phyloP scores from a whole-genome alignment of 2,113 vertebrate genomes.

The Pomatorhinus ruficollis region DNA sequence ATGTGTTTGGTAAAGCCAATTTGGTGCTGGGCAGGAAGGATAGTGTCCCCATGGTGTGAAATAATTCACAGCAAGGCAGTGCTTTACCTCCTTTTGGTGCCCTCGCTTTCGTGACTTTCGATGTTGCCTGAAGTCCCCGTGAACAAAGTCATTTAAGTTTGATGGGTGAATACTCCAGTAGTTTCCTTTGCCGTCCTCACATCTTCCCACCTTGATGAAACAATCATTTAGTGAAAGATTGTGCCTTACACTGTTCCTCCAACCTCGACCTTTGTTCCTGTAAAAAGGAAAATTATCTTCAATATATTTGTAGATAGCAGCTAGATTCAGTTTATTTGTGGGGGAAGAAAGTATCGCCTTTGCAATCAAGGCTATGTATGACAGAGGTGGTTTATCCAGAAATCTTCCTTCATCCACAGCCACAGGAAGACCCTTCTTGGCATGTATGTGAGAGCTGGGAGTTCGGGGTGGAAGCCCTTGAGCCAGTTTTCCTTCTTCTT shows the following conservation, averaged over 20 bases:
- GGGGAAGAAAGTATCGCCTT: constrained; percentile 73
- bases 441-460: not conserved
- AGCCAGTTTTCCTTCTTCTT: not conserved
- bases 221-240: constrained; percentile 69
- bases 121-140: constrained; percentile 63
- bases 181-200: constrained; percentile 68
- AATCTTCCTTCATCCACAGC: not conserved
- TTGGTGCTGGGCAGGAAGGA: not conserved
- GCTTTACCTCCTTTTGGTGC: constrained; percentile 4
- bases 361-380: constrained; percentile 73
- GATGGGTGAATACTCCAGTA: constrained; percentile 68
- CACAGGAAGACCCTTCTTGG: not conserved
- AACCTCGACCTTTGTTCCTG: constrained; percentile 50
- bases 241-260: constrained; percentile 64
- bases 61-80: not conserved
- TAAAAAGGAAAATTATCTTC: constrained; percentile 71
- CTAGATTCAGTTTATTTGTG: constrained; percentile 68
- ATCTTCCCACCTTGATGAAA: constrained; percentile 69
- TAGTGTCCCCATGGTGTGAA: not conserved
- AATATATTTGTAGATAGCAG: constrained; percentile 72
- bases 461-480: not conserved
- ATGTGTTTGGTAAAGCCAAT: not conserved
- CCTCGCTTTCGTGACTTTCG: constrained; percentile 39
- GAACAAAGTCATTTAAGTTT: constrained; percentile 58
- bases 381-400: constrained; percentile 59